Conservation (phyloP, 2,888 invertebrate species). For the Lochmaea capreae region DNA sequence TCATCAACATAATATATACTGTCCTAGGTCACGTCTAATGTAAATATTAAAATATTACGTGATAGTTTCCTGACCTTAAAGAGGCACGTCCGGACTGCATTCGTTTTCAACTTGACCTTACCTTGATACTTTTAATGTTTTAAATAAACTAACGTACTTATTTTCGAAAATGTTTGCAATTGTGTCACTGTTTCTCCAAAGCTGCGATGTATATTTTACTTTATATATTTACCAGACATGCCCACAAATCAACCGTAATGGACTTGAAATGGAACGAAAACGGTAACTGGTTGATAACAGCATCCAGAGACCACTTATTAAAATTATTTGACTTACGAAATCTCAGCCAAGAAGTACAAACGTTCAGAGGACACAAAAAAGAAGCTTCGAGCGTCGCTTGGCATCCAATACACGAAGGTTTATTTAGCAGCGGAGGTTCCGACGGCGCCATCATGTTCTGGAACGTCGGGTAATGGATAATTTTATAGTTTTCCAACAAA, state of each 20-base stretch:
- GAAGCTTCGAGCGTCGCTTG: slow-evolving; percentile 97
- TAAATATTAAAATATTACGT: no score
- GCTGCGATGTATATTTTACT: no score
- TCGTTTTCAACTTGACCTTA: no score
- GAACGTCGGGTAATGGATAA: slow-evolving; percentile 86
- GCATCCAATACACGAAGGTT: slow-evolving; percentile 98
- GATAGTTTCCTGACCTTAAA: no score
- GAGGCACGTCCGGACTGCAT: no score
- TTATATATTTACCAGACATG: slow-evolving; percentile 74
- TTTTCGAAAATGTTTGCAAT: no score
- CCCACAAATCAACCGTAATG: slow-evolving; percentile 99
- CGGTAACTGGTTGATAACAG: slow-evolving; percentile 99
- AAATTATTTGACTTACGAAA: slow-evolving; percentile 98
- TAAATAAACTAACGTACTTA: no score
- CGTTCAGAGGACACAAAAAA: slow-evolving; percentile 98
- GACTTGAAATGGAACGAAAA: slow-evolving; percentile 99
- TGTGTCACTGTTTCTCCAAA: no score
- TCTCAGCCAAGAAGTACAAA: slow-evolving; percentile 93
- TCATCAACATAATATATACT: no score
- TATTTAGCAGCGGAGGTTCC: slow-evolving; percentile 98
- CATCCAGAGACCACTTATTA: slow-evolving; percentile 95
- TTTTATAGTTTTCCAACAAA: background rate
- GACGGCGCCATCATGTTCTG: slow-evolving; percentile 99
- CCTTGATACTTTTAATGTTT: no score
- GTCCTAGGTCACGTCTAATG: no score